Base-by-base conservation (phyloP, 2,888 invertebrate genomes). In the Coelopa pilipes region DNA sequence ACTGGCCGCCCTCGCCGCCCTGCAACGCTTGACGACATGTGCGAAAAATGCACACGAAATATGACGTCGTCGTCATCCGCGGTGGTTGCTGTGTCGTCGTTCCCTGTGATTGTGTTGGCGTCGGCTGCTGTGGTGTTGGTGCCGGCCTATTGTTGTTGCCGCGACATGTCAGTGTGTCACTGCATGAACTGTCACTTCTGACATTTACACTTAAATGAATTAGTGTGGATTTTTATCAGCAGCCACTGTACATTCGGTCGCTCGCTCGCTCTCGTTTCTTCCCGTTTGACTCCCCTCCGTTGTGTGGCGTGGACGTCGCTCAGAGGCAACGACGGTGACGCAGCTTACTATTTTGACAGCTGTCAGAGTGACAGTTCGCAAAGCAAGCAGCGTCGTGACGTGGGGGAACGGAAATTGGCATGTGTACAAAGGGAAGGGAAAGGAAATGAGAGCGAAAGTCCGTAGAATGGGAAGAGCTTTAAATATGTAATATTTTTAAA, bases 331-430 rank as follows among this genome's bases (percentile, higher is more conserved):
- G 34, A 21, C 70, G 1, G 47, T 34, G 34, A 34, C 34, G 19
- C 11, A 59, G 59, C 69, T 75, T 75, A 65, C 74, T 73, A 77
- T 76, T 76, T 76, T 74, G 77, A 77, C 77, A 77, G 74, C 75
- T 77, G 77, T 75, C 75, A 77, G 72, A 72, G 46, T 71, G 71
- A 74, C 74, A 74, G 67, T 71, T 67, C 70, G 62, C 34, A 62
- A 21, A 11, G 11, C 0, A 60, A 17, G 24, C 24, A 53, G 34
- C 34, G 34, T 34, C 34, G 34, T 34, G 34, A 34, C 34, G 34
- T 34, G 34, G 34, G 34, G 34, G 7, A 34, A 34, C 34, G 34
- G 34, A 34, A 34, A 34, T 34, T 34, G 34, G 34, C 34, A 34
- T 34, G 7, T 34, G 34, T 7, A 34, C 4, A 9, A 53, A 53